Evolutionary conservation across 1,140 invertebrate species (phyloP).

Genomic region (Leguminivora glycinivorella): DNA sequence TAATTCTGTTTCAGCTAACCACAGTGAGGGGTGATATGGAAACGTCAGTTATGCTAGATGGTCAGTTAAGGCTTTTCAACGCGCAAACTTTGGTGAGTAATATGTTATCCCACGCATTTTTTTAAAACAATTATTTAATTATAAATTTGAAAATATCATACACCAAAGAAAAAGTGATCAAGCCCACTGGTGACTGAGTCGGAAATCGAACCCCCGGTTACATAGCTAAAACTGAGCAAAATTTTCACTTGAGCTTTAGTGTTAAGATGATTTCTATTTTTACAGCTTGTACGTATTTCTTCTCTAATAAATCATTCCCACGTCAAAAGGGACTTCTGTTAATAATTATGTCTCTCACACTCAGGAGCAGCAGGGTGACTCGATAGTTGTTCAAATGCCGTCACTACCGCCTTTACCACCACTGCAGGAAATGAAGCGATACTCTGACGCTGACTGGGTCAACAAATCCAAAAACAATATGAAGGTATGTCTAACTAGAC

Average conservation of each 20-base stretch:
- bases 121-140: too few relatives aligned
- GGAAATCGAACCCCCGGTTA: too few relatives aligned
- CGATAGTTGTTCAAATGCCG: conserved; percentile 54
- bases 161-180: too few relatives aligned
- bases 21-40: conserved; percentile 58
- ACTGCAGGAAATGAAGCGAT: conserved; percentile 61
- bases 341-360: background rate
- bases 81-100: conserved; percentile 56
- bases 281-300: too few relatives aligned
- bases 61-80: conserved; percentile 59
- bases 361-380: conserved; percentile 56
- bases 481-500: conserved; percentile 42
- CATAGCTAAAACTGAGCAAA: too few relatives aligned
- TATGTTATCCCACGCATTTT: background rate
- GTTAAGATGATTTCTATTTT: too few relatives aligned
- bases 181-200: too few relatives aligned
- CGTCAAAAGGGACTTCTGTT: too few relatives aligned
- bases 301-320: too few relatives aligned
- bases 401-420: conserved; percentile 51
- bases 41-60: conserved; percentile 59
- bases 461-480: conserved; percentile 50
- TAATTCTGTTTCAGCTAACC: conserved; percentile 49
- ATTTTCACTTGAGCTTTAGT: too few relatives aligned
- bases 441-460: conserved; percentile 57
- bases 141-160: too few relatives aligned